Evolutionary conservation across 2,888 invertebrate species (phyloP).

Genomic region (Leptinotarsa peninsularis): DNA sequence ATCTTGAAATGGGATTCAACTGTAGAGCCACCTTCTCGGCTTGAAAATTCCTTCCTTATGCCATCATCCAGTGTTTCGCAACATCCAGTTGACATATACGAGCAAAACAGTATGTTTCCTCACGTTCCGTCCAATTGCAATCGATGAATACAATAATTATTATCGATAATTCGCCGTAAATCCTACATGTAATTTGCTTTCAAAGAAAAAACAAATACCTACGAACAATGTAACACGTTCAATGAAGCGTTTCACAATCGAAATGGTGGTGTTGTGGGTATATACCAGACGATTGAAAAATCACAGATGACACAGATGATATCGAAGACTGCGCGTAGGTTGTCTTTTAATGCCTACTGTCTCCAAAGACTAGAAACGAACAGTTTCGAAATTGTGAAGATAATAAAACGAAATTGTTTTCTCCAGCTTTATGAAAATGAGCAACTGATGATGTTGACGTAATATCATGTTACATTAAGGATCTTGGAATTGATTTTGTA

Average conservation of each 20-base stretch:
- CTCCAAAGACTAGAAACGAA: too few species aligned
- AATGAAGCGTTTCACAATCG: slow-evolving; percentile 19
- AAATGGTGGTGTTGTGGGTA: slow-evolving; percentile 1
- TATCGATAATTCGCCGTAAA: slow-evolving; percentile 29
- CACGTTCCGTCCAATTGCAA: slow-evolving; percentile 5
- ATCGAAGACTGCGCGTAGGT: neutral
- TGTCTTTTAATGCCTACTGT: too few species aligned
- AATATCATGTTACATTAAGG: too few species aligned
- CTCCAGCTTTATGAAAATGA: too few species aligned
- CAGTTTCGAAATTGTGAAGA: too few species aligned
- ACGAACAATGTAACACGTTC: slow-evolving; percentile 13
- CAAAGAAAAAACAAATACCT: slow-evolving; percentile 24
- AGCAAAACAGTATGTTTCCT: slow-evolving; percentile 12
- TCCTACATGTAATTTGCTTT: slow-evolving; percentile 22
- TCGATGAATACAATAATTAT: slow-evolving; percentile 20
- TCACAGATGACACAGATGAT: slow-evolving; percentile 1
- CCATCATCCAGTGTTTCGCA: neutral
- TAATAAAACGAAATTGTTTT: too few species aligned
- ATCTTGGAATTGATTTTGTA: too few species aligned
- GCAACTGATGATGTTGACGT: too few species aligned
- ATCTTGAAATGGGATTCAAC: neutral
- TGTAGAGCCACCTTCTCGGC: neutral
- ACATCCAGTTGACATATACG: slow-evolving; percentile 13
- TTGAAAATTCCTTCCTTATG: neutral
- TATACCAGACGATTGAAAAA: slow-evolving; percentile 6